These are phyloP conservation scores for Dryobotodes eremita DNA, from an alignment of 2,888 invertebrate genomes.

Conservation along the genomic window DNA sequence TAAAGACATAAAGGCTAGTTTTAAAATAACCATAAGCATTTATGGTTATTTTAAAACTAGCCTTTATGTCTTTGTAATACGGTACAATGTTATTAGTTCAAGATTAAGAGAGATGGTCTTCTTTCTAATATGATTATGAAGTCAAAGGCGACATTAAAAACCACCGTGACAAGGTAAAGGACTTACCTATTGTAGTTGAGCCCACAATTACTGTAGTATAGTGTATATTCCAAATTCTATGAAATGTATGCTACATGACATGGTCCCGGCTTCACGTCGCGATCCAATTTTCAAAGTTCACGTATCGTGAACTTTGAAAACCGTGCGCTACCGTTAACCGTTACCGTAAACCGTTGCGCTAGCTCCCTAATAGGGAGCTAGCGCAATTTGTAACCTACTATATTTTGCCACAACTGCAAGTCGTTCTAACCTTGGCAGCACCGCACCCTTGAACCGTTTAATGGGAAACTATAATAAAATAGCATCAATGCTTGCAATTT, in stretches of 20 bases:
- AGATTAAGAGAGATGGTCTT: not conserved
- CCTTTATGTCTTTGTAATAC: not conserved
- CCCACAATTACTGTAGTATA: not conserved
- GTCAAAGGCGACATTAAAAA: not conserved
- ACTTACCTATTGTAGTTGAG: not conserved
- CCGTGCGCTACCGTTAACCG: too few species aligned
- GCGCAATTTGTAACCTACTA: not conserved
- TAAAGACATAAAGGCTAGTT: not conserved
- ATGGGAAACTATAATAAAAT: too few species aligned
- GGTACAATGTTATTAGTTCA: not conserved
- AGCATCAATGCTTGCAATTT: too few species aligned
- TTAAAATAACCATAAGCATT: not conserved
- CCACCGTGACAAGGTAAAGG: not conserved
- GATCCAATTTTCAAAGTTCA: slow-evolving; percentile 15
- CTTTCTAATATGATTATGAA: not conserved
- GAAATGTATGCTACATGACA: not conserved
- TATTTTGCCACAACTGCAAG: too few species aligned
- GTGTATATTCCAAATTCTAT: too few species aligned
- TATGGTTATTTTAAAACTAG: not conserved
- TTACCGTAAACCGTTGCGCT: too few species aligned
- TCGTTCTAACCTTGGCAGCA: too few species aligned
- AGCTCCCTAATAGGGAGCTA: not conserved
- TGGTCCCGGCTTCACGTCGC: not conserved
- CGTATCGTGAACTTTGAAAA: too few species aligned
- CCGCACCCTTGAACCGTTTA: too few species aligned